Base-by-base conservation (phyloP, 2,113 vertebrate species). In the Cervus canadensis region DNA sequence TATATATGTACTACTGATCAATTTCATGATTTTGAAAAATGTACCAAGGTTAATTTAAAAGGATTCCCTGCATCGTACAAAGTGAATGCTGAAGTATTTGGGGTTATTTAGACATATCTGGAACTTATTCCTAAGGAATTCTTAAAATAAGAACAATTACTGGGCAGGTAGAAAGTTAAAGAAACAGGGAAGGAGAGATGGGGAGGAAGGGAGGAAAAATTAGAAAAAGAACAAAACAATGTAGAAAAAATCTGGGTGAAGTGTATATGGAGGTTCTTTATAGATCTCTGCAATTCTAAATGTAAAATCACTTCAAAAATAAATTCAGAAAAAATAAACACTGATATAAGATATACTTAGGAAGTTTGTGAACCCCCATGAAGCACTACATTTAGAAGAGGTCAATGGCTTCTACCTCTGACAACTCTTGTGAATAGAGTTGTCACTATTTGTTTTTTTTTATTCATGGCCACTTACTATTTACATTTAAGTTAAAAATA, bases 301-400 rank as follows among this genome's bases (percentile, higher is more conserved):
- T 64, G 21, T 78, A 83, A 79, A 95, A 92, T 82, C 43, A 45
- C 78, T 96, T 79, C 4, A 82, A 67, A 91, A 95, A 50, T 25
- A 85, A n/a, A 71, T 23, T 30, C 15, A 83, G 78, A 86, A 71
- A 76, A 48, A 48, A 8, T n/a, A 56, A 81, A 86, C 12, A 45
- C 10, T n/a, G 7, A 6, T 7, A 52, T 52, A 62, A 48, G 13
- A 2, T 48, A 67, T 52, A 52, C 40, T 52, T 48, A 94, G 12
- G 4, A 19, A 74, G 13, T 56, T 56, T 91, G 82, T 16, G 2
- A 96, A 95, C 21, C 7, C 81, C 19, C 45, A 62, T 17, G 2
- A 60, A 87, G 7, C 54, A 17, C 1, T 67, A 26, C 30, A 87
- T 59, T 59, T 74, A 23, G 33, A 74, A 88, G 59, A 60, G 1